Conservation (phyloP, 2,113 vertebrate genomes). For the Gobio gobio region DNA sequence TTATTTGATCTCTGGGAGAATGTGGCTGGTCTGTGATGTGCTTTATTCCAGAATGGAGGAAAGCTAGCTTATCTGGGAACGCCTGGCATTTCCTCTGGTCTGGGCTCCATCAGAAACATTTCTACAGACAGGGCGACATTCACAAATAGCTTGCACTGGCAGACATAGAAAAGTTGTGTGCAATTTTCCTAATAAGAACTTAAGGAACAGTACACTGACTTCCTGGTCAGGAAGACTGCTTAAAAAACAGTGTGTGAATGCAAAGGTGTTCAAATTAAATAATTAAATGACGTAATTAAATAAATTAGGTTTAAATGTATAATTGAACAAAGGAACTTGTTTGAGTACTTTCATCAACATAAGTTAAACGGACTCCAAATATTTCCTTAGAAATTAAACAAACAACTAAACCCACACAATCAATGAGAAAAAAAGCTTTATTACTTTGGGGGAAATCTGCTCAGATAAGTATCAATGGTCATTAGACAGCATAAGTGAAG, state of each 20-base stretch:
- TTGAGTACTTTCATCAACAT: conserved; percentile 45
- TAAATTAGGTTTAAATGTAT: conserved; percentile 41
- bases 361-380: not conserved
- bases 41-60: conserved; percentile 54
- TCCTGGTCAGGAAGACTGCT: not conserved
- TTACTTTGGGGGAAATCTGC: not conserved
- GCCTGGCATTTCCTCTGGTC: conserved; percentile 58
- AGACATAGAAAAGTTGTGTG: conserved; percentile 10
- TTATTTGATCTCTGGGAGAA: conserved; percentile 56
- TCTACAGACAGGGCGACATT: conserved; percentile 45
- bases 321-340: conserved; percentile 43
- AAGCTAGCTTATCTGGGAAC: conserved; percentile 52
- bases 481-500: not conserved
- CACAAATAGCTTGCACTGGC: conserved; percentile 4
- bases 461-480: conserved; percentile 10
- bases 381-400: conserved; percentile 55
- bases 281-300: not conserved
- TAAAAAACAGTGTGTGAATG: not conserved
- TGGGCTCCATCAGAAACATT: conserved; percentile 57
- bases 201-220: conserved; percentile 15
- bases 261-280: not conserved
- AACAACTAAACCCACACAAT: conserved; percentile 39
- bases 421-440: conserved; percentile 53
- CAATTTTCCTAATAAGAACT: conserved; percentile 8
- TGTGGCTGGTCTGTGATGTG: conserved; percentile 47